Percentiles rank a stretch among this genome's conserved stretches.
Conservation (phyloP, 2,888 invertebrate genomes). For the Orchestes rusci region DNA sequence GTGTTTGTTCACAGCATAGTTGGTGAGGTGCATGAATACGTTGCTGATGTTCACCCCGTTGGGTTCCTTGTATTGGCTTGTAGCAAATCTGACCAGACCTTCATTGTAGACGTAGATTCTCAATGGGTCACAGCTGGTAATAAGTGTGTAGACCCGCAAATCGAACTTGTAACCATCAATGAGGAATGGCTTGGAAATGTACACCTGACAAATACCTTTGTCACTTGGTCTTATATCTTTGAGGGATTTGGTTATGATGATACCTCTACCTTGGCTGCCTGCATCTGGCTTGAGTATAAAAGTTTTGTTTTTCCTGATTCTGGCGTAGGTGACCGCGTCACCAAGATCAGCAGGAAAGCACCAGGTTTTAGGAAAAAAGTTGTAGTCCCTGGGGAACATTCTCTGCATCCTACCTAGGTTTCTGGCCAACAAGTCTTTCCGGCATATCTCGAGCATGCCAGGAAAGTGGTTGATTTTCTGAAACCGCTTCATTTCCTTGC, state of each 20-base stretch:
- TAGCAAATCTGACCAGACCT: conserved; percentile 84
- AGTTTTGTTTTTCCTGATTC: conserved; percentile 62
- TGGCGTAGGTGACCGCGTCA: conserved; percentile 65
- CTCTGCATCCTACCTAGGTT: conserved; percentile 87
- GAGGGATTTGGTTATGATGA: conserved; percentile 74
- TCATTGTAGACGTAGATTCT: conserved; percentile 87
- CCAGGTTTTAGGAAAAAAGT: conserved; percentile 91
- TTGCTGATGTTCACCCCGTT: conserved; percentile 74
- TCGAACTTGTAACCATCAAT: conserved; percentile 93
- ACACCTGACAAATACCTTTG: conserved; percentile 80
- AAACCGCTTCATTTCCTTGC: conserved; percentile 87
- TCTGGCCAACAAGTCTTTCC: conserved; percentile 82
- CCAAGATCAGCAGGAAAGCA: conserved; percentile 83
- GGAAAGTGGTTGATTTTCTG: conserved; percentile 93
- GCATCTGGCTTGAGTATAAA: conserved; percentile 89
- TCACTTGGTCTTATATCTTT: conserved; percentile 75
- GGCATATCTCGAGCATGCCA: conserved; percentile 46
- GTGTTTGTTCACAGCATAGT: conserved; percentile 89
- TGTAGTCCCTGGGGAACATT: conserved; percentile 82
- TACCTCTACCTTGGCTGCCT: conserved; percentile 86
- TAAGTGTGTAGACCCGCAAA: conserved; percentile 77
- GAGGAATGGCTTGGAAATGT: conserved; percentile 67
- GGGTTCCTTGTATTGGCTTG: conserved; percentile 79
- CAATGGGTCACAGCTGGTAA: conserved; percentile 86
- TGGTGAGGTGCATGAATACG: conserved; percentile 90